A percentile compares a stretch with the other conserved stretches of the same genome.
These are phyloP conservation scores for Elephas maximus DNA, from an alignment of 2,113 vertebrate genomes.

Conservation along the genomic window DNA sequence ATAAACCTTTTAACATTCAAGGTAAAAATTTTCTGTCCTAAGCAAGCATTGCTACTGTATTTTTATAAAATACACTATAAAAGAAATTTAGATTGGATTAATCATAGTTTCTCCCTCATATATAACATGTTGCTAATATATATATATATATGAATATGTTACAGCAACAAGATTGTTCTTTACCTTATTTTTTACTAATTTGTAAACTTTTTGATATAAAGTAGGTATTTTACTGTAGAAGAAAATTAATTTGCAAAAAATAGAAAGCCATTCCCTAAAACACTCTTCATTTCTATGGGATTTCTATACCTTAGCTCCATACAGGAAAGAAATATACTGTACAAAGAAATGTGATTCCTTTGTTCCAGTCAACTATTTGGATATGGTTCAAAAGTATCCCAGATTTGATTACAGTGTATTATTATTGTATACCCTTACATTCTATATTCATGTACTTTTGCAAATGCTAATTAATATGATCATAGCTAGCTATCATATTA, in stretches of 20 bases:
- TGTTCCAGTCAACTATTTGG: background rate
- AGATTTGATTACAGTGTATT: background rate
- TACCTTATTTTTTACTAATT: slow-evolving; percentile 25
- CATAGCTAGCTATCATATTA: slow-evolving; percentile 5
- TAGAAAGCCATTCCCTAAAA: slow-evolving; percentile 5
- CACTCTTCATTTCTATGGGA: background rate
- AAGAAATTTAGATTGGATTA: slow-evolving; percentile 15
- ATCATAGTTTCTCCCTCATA: slow-evolving; percentile 20
- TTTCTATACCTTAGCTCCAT: background rate
- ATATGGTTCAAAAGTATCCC: slow-evolving; percentile 10
- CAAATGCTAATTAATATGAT: slow-evolving; percentile 36
- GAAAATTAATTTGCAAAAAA: background rate
- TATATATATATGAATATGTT: background rate
- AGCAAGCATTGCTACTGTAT: slow-evolving; percentile 1
- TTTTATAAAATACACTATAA: slow-evolving; percentile 45
- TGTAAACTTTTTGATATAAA: background rate
- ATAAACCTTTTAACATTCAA: slow-evolving; percentile 14
- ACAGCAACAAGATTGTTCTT: background rate
- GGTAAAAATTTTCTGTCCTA: slow-evolving; percentile 23
- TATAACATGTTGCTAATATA: background rate
- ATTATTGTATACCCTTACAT: background rate
- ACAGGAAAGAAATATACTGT: background rate
- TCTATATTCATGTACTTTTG: slow-evolving; percentile 16
- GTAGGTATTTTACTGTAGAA: background rate
- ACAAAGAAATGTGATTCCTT: background rate